Conservation (phyloP, 2,797 vertebrate species). For the Alfaro cultratus region DNA sequence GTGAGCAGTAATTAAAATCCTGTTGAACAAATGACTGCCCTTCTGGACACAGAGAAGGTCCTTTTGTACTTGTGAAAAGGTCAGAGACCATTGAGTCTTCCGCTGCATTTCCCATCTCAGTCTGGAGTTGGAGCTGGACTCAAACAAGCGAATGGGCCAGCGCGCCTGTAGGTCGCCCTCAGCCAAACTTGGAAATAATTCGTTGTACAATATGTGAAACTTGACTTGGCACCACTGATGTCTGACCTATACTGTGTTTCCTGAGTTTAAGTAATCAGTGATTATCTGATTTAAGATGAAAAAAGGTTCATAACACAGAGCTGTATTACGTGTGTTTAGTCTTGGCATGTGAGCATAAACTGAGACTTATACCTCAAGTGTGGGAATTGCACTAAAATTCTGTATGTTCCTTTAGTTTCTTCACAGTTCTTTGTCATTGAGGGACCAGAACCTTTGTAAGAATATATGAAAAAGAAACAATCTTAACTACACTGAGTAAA, state of each 20-base stretch:
- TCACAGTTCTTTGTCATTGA: slow-evolving; percentile 55
- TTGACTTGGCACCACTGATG: slow-evolving; percentile 65
- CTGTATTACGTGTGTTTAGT: slow-evolving; percentile 68
- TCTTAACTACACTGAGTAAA: slow-evolving; percentile 58
- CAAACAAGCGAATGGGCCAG: slow-evolving; percentile 36
- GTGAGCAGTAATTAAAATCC: slow-evolving; percentile 74
- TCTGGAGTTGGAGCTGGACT: slow-evolving; percentile 63
- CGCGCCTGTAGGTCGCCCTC: slow-evolving; percentile 45
- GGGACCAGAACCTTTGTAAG: slow-evolving; percentile 60
- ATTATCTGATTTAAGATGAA: slow-evolving; percentile 81
- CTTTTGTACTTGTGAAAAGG: slow-evolving; percentile 73
- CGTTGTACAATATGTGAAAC: slow-evolving; percentile 74
- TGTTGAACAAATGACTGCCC: slow-evolving; percentile 66
- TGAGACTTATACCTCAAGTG: slow-evolving; percentile 70
- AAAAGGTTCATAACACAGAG: slow-evolving; percentile 69
- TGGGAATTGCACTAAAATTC: slow-evolving; percentile 72
- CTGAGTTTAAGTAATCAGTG: slow-evolving; percentile 80
- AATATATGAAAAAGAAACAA: slow-evolving; percentile 38
- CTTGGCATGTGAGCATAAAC: slow-evolving; percentile 60
- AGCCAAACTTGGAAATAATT: slow-evolving; percentile 56
- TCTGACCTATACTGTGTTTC: slow-evolving; percentile 78
- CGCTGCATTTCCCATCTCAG: slow-evolving; percentile 60
- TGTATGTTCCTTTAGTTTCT: slow-evolving; percentile 58
- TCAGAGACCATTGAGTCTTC: slow-evolving; percentile 61
- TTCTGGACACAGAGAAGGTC: slow-evolving; percentile 65